A percentile compares a stretch with the other conserved stretches of the same genome.
Conservation (phyloP, 2,888 invertebrate species). For the Macaria notata region DNA sequence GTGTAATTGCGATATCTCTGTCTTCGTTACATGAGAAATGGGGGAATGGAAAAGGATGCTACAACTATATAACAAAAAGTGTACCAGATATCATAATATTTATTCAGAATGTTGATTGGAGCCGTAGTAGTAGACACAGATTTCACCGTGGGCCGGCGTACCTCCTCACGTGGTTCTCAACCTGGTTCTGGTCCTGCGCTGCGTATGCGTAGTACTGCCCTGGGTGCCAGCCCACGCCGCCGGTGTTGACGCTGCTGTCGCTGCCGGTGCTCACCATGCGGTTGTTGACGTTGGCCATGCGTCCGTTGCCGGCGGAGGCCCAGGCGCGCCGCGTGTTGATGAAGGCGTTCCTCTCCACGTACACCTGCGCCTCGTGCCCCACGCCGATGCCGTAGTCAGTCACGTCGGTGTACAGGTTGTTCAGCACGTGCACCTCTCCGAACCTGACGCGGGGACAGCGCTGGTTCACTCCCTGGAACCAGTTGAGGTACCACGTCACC, state of each 20-base stretch:
- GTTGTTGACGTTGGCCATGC: conserved; percentile 10
- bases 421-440: conserved; percentile 20
- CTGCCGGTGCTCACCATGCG: conserved; percentile 7
- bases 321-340: conserved; percentile 16
- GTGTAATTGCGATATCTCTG: too few relatives aligned
- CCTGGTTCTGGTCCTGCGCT: conserved; percentile 3
- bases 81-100: too few relatives aligned
- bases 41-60: too few relatives aligned
- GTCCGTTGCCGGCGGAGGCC: conserved; percentile 12
- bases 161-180: conserved; percentile 10
- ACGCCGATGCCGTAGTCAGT: conserved; percentile 17
- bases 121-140: too few relatives aligned
- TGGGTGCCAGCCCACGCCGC: conserved; percentile 6
- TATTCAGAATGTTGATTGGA: too few relatives aligned
- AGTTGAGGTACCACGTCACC: conserved; percentile 23
- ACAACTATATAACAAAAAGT: too few relatives aligned
- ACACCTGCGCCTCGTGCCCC: conserved; percentile 5
- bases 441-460: conserved; percentile 19
- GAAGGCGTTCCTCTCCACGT: conserved; percentile 20
- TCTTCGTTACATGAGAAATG: too few relatives aligned
- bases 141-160: conserved; percentile 7
- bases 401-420: conserved; percentile 24
- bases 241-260: conserved; percentile 6
- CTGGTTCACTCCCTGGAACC: conserved; percentile 24
- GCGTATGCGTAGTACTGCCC: conserved; percentile 12